A percentile compares a stretch with the other conserved stretches of the same genome.
phyloP scores from a whole-genome alignment of 2,888 invertebrate genomes.

The Cantharis rufa region DNA sequence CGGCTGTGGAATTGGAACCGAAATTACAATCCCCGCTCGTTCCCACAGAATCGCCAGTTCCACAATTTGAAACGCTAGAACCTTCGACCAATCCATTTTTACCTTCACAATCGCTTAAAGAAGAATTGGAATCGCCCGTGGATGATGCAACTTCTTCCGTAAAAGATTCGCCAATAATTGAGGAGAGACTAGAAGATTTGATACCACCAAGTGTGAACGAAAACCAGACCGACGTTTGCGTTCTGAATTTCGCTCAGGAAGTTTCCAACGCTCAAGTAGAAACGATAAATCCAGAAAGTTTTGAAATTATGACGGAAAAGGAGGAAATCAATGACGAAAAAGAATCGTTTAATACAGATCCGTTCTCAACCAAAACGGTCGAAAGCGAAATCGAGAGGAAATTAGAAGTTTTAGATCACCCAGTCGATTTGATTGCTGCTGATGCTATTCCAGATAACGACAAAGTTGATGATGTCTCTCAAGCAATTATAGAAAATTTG shows the following conservation, averaged over 20 bases:
- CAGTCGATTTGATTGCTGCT: constrained; percentile 35
- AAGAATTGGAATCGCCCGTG: constrained; percentile 32
- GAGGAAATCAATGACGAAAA: neutral
- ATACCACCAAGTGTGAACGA: constrained; percentile 7
- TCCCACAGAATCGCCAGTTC: neutral
- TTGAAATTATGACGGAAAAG: neutral
- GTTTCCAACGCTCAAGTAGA: constrained; percentile 19
- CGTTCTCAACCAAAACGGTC: neutral
- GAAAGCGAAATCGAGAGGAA: neutral
- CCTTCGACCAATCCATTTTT: neutral
- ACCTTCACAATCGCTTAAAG: neutral
- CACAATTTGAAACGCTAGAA: neutral
- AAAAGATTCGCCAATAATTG: constrained; percentile 41
- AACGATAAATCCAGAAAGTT: neutral
- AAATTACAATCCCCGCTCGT: constrained; percentile 1
- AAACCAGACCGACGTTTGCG: neutral
- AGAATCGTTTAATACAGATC: neutral
- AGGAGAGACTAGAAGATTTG: neutral
- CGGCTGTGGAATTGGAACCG: neutral
- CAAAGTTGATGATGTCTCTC: neutral
- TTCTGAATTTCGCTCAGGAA: constrained; percentile 26
- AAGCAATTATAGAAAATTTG: neutral
- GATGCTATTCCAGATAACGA: constrained; percentile 41
- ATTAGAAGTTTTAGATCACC: neutral
- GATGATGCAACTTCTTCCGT: constrained; percentile 52